Base-by-base conservation (phyloP, 2,888 invertebrate species). In the Tinea semifulvella region DNA sequence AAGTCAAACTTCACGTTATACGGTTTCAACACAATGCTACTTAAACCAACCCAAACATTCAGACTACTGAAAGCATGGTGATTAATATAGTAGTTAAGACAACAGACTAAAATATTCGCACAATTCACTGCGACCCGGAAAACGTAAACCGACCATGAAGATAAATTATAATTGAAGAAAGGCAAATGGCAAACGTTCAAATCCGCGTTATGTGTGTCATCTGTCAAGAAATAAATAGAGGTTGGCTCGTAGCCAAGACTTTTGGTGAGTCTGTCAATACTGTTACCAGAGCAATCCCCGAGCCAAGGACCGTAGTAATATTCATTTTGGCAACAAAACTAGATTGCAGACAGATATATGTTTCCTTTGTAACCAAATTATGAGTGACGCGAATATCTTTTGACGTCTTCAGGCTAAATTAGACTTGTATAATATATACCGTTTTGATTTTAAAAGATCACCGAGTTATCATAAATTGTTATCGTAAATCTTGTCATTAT, bases 151-250 rank as follows among this genome's bases (percentile, higher is more conserved):
- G 22, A 40, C 40, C 13, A 22, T 22, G 19, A 8, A 38, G 16
- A 40, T 40, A 40, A 40, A 40, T 40, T 40, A 40, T 40, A 40
- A 40, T 40, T 40, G 40, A 40, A 19, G 43, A 43, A 31, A 31
- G 20, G 43, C 46, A 43, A 8, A 27, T 43, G 46, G 46, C 43
- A 43, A 18, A 18, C 20, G 40, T 47, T 44, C 45, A 42, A 36
- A 43, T 38, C 38, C 7, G 36, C 18, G 36, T 42, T 17, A 39
- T 43, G 28, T 38, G 48, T 47, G 50, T 45, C 47, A 47, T 48
- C 39, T 48, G 49, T 45, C 45, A 45, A 48, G 43, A 46, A 47
- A 46, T 43, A 43, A 43, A 43, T 43, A 43, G 31, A 43, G 19
- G 20, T 20, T 43, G 43, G 43, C 28, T 19, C 11, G 2, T n/a